Percentiles rank a stretch among this genome's conserved stretches.
phyloP scores from a whole-genome alignment of 2,888 invertebrate species.

The Mellilla xanthometata region DNA sequence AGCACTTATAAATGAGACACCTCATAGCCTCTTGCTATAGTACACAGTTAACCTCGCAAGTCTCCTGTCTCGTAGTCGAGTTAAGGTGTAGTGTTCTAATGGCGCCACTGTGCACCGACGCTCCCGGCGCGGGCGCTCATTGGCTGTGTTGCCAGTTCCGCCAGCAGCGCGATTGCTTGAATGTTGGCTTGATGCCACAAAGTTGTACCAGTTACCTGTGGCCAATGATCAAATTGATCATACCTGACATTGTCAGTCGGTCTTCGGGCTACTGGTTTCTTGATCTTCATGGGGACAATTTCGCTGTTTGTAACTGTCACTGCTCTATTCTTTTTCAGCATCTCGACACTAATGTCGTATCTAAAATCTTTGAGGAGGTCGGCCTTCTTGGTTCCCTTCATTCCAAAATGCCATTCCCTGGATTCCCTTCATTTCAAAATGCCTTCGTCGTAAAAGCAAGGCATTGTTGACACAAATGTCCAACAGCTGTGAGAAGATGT shows the following conservation, averaged over 20 bases:
- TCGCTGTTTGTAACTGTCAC: constrained; percentile 13
- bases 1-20: too few species aligned
- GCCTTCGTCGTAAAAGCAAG: constrained; percentile 24
- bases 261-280: constrained; percentile 25
- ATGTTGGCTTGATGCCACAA: too few species aligned
- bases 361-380: constrained; percentile 23
- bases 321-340: constrained; percentile 17
- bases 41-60: too few species aligned
- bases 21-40: too few species aligned
- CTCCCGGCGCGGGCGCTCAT: too few species aligned
- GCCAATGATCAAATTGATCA: constrained; percentile 29
- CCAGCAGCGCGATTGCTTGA: too few species aligned
- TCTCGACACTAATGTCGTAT: constrained; percentile 24
- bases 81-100: too few species aligned
- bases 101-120: too few species aligned
- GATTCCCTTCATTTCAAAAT: constrained; percentile 15
- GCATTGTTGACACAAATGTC: constrained; percentile 31
- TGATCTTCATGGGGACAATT: constrained; percentile 18
- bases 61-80: too few species aligned
- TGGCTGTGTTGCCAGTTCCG: too few species aligned
- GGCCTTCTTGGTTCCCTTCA: constrained; percentile 21
- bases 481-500: constrained; percentile 25
- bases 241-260: constrained; percentile 26
- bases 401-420: constrained; percentile 19
- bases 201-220: constrained; percentile 24